Base-by-base conservation (phyloP, 2,113 vertebrate species). In the Sapajus apella region DNA sequence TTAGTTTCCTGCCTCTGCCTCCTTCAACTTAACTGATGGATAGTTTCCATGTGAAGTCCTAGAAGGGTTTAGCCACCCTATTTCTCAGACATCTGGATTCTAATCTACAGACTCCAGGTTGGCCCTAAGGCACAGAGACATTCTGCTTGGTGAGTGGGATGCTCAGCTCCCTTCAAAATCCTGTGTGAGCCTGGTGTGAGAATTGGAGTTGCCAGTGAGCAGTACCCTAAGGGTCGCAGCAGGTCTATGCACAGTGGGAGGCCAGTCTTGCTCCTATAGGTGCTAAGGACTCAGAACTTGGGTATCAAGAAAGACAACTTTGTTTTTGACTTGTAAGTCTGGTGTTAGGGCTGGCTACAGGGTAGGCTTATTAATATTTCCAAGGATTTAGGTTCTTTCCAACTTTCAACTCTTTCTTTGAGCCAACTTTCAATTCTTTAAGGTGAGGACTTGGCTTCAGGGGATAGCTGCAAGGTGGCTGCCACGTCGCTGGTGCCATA, bases 221-320 rank as follows among this genome's bases (percentile, higher is more conserved):
- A 14, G n/a, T 30, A 1, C 55, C 43, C 35, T 25, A 1, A 50
- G 70, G 83, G 35, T 40, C 16, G 0, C 8, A 35, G 52, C 16
- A 2, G 20, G 37, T 23, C 35, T 64, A n/a, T 16, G 2, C 13
- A 0, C 12, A n/a, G 45, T 1, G 1, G 30, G 35, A 73, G 13
- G 32, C n/a, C 32, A 14, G 13, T 43, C 47, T 68, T 40, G 35
- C 3, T 25, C 35, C 52, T 25, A 12, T 8, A 52, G 35, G 47
- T 8, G 1, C 75, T 18, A 7, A 93, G 90, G 27, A 37, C 6
- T 1, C 18, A 94, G 79, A 47, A 45, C 12, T 3, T 13, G 0
- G 37, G 68, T 25, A 93, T 32, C 37, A 5, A 35, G 25, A 72
- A 55, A 30, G 40, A 1, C 32, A 7, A 1, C 47, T 91, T 40